phyloP scores from a whole-genome alignment of 2,113 vertebrate genomes.

The Phylloscopus trochilus region DNA sequence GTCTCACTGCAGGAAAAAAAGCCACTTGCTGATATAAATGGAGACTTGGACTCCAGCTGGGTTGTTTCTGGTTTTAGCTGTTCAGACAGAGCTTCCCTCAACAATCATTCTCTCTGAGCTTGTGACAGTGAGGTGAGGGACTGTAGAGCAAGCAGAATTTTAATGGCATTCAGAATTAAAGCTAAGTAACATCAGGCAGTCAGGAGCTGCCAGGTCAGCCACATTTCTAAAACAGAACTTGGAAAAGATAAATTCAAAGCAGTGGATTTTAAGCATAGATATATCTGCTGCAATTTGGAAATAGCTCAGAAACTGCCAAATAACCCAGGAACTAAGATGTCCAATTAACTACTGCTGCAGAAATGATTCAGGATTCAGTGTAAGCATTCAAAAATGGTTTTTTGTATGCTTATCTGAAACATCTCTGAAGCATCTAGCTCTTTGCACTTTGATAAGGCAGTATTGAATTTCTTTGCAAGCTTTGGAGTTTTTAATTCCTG shows the following conservation, averaged over 20 bases:
- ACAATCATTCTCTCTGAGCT: not conserved
- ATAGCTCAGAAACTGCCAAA: not conserved
- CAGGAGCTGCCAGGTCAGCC: slow-evolving; percentile 44
- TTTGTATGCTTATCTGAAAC: not conserved
- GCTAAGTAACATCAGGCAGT: slow-evolving; percentile 43
- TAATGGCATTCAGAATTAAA: slow-evolving; percentile 57
- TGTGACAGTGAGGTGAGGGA: slow-evolving; percentile 10
- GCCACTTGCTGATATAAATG: not conserved
- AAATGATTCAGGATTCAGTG: not conserved
- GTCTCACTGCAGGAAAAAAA: not conserved
- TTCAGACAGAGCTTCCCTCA: not conserved
- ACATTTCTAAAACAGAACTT: slow-evolving; percentile 47
- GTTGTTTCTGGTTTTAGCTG: not conserved
- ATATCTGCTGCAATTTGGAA: slow-evolving; percentile 16
- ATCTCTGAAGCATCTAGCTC: not conserved
- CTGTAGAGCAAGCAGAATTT: slow-evolving; percentile 39
- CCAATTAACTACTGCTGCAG: slow-evolving; percentile 8
- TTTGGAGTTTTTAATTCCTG: not conserved
- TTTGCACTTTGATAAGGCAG: not conserved
- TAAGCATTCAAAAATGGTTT: not conserved
- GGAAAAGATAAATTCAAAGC: slow-evolving; percentile 56
- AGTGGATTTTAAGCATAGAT: slow-evolving; percentile 21
- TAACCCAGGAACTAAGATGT: not conserved
- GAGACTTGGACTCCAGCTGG: not conserved
- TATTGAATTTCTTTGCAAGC: not conserved